phyloP scores from a whole-genome alignment of 2,888 invertebrate species.

The Phania funesta region DNA sequence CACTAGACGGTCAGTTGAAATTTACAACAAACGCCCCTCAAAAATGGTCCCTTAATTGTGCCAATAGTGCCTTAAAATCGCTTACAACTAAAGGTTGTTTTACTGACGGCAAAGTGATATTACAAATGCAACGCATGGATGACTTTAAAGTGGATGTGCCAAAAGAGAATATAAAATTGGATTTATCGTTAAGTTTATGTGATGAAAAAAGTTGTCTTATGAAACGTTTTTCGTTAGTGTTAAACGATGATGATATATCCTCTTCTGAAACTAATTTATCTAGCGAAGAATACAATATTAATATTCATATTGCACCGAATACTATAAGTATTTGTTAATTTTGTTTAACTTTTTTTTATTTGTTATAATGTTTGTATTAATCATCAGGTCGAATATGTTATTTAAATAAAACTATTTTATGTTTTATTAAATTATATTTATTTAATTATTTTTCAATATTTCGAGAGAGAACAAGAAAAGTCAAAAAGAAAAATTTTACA shows the following conservation, averaged over 20 bases:
- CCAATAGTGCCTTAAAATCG: conserved; percentile 67
- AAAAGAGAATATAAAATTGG: conserved; percentile 68
- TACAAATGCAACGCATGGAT: conserved; percentile 63
- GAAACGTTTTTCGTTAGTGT: conserved; percentile 71
- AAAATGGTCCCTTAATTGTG: conserved; percentile 80
- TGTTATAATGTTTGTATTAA: background rate
- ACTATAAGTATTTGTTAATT: conserved; percentile 41
- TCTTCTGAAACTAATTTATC: background rate
- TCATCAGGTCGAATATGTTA: no score
- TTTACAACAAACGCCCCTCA: conserved; percentile 83
- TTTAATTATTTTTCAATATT: no score
- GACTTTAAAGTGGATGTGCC: conserved; percentile 23
- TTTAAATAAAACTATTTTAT: no score
- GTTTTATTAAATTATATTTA: no score
- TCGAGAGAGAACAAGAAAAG: no score
- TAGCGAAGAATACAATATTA: conserved; percentile 58
- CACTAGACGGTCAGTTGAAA: conserved; percentile 80
- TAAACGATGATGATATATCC: conserved; percentile 58
- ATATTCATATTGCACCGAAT: conserved; percentile 65
- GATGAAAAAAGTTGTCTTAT: conserved; percentile 73
- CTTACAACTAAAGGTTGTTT: conserved; percentile 67
- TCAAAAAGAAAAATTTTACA: no score
- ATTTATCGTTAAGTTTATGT: conserved; percentile 73
- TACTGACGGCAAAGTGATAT: conserved; percentile 68
- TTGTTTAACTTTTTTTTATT: conserved; percentile 10